Evolutionary conservation across 2,797 vertebrate genomes (phyloP), one percentile per base, ranked within the genome.

Genomic region (Sebastes aleutianus): DNA sequence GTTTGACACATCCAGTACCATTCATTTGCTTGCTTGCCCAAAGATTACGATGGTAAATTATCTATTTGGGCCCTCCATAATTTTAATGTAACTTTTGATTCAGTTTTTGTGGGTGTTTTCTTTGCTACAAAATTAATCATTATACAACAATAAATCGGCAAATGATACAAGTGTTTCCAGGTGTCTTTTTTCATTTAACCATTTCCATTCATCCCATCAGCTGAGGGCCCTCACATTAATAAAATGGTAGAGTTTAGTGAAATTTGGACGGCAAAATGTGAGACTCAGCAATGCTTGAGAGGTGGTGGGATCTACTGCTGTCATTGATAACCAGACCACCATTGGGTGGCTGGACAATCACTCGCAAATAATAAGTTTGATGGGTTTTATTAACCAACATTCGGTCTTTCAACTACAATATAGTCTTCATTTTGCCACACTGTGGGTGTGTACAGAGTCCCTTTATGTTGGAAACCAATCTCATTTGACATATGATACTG

Each of bases 91-190:
- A 61, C 16, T 20, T 34, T 16, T 57, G 31, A 39, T 6, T 58
- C 22, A 12, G 32, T 14, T 70, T 57, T 58, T 1, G 18, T 34
- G 26, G 12, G 6, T 9, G 11, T 39, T 26, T 71, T 71, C 14
- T 71, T 43, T 43, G 32, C 22, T 13, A 20, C 5, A n/a, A 8
- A 39, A 12, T 59, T 0, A 39, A 43, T 22, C 20, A 62, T 16
- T 12, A 31, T 27, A 14, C 9, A 22, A 22, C 0, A 73, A 73
- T 73, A 73, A 73, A 73, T n/a, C 3, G 0, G 20, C 9, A 16
- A 50, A 62, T 43, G 20, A 18, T 12, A 0, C 16, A 5, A 0
- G 0, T 12, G 5, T 59, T 4, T 36, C 3, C 11, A 4, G 0
- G 34, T 59, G 3, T 14, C 6, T 61, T 29, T 61, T 59, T 43